A percentile compares a stretch with the other conserved stretches of the same genome.
phyloP scores from a whole-genome alignment of 2,888 invertebrate species.

The Lithophane semibrunnea region DNA sequence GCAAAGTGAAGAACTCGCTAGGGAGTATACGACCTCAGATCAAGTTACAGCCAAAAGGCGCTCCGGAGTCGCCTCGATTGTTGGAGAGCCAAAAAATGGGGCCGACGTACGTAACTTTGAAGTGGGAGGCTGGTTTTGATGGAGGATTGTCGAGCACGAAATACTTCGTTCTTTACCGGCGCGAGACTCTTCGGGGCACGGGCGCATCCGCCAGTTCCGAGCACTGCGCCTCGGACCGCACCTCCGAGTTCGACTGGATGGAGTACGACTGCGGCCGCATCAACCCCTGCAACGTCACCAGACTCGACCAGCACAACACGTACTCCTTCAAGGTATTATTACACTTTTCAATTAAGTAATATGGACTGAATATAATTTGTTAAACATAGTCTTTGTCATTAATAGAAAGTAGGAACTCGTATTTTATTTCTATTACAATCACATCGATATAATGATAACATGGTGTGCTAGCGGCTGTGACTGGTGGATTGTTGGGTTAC shows the following conservation, averaged over 20 bases:
- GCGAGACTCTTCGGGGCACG: constrained; percentile 90
- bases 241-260: constrained; percentile 92
- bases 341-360: not conserved
- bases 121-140: constrained; percentile 97
- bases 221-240: constrained; percentile 78
- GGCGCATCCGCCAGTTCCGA: constrained; percentile 86
- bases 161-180: constrained; percentile 95
- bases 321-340: constrained; percentile 95
- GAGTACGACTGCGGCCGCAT: constrained; percentile 96
- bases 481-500: not conserved
- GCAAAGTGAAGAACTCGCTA: constrained; percentile 95
- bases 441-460: not conserved
- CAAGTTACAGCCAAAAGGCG: constrained; percentile 95
- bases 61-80: constrained; percentile 95
- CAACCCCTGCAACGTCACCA: constrained; percentile 96
- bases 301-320: constrained; percentile 96
- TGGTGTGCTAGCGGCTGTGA: not conserved
- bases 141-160: constrained; percentile 96
- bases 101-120: constrained; percentile 94
- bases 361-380: not conserved
- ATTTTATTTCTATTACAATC: constrained; percentile 16
- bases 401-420: constrained; percentile 9
- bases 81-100: constrained; percentile 94
- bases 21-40: constrained; percentile 95
- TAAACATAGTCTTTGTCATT: not conserved